Conservation (phyloP, 2,797 vertebrate species). For the Enteromius argenteus region DNA sequence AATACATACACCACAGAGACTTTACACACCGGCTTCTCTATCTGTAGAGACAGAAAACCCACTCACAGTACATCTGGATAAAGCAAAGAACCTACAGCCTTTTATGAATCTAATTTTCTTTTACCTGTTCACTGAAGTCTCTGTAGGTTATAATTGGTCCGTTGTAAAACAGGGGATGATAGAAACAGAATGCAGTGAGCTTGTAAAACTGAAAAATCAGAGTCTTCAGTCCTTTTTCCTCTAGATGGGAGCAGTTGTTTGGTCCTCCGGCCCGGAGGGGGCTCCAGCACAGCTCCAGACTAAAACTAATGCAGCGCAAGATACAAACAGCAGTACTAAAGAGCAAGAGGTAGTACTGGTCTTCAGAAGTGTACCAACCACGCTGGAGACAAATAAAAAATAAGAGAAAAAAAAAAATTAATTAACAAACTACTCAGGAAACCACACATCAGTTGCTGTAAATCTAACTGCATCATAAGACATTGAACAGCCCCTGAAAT, state of each 20-base stretch:
- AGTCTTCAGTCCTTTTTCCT: conserved; percentile 53
- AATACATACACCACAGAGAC: conserved; percentile 66
- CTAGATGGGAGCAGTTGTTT: conserved; percentile 47
- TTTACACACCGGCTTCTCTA: conserved; percentile 76
- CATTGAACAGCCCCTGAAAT: background rate
- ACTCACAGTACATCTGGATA: background rate
- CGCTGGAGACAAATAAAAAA: conserved; percentile 74
- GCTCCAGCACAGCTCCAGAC: conserved; percentile 88
- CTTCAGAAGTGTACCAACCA: conserved; percentile 89
- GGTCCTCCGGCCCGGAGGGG: conserved; percentile 59
- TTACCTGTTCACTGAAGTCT: conserved; percentile 88
- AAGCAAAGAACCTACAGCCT: background rate
- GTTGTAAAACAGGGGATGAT: conserved; percentile 95
- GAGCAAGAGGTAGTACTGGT: conserved; percentile 89
- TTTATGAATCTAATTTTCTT: conserved; percentile 2
- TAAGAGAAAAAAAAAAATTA: background rate
- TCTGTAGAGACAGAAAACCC: conserved; percentile 73
- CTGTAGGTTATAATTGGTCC: conserved; percentile 89
- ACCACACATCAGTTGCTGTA: background rate
- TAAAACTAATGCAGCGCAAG: conserved; percentile 93
- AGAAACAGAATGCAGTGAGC: conserved; percentile 91
- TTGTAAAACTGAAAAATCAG: conserved; percentile 78
- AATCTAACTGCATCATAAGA: background rate
- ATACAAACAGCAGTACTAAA: conserved; percentile 92
- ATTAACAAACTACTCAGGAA: background rate